Percentiles rank a stretch among this genome's conserved stretches.
Conservation (phyloP, 2,797 vertebrate genomes). For the Sebastes cheni region DNA sequence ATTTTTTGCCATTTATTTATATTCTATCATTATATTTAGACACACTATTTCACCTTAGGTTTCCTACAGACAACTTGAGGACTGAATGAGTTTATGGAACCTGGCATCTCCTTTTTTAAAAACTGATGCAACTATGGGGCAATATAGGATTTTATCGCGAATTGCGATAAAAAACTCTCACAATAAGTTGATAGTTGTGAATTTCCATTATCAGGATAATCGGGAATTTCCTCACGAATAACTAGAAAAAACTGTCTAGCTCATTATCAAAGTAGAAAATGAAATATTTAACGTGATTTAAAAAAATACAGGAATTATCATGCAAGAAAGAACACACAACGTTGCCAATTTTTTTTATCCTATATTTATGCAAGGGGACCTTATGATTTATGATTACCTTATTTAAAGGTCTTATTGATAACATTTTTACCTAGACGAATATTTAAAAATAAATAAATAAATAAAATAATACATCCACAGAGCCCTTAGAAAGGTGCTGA, state of each 20-base stretch:
- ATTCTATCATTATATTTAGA: not conserved
- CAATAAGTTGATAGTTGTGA: no score
- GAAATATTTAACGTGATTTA: not conserved
- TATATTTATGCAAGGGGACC: not conserved
- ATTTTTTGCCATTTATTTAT: not conserved
- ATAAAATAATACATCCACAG: no score
- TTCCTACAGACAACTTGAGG: not conserved
- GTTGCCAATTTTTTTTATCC: not conserved
- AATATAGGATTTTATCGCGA: no score
- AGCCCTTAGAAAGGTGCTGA: no score
- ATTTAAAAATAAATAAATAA: no score
- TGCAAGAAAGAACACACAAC: not conserved
- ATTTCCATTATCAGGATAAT: no score
- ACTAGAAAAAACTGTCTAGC: not conserved
- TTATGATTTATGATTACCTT: not conserved
- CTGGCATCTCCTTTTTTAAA: not conserved
- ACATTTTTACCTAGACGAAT: no score
- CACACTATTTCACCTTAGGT: not conserved
- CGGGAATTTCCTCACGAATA: not conserved
- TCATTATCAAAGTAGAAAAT: not conserved
- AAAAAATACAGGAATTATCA: not conserved
- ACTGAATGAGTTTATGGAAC: not conserved
- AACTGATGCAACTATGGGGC: no score
- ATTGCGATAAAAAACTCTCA: no score
- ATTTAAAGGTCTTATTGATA: no score